These are phyloP conservation scores for Rhinolophus sinicus DNA, from an alignment of 2,113 vertebrate genomes.

Conservation along the genomic window DNA sequence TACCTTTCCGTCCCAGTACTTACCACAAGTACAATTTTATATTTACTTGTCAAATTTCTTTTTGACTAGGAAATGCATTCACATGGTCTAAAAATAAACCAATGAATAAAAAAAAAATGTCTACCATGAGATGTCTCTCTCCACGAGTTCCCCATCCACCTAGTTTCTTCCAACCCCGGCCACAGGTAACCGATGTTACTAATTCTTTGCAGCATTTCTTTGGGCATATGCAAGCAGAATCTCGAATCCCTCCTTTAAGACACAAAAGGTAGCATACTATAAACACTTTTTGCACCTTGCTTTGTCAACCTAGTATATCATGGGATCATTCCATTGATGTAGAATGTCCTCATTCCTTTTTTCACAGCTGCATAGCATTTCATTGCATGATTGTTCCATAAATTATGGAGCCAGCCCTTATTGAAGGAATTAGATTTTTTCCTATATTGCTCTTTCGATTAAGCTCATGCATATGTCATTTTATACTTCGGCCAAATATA, in stretches of 20 bases:
- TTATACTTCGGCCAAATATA: neutral
- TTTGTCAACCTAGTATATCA: neutral
- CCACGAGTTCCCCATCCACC: neutral
- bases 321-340: neutral
- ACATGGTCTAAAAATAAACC: neutral
- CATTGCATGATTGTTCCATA: neutral
- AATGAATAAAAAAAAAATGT: neutral
- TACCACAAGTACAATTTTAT: neutral
- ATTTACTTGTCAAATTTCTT: neutral
- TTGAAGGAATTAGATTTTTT: neutral
- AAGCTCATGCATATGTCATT: neutral
- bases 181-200: neutral
- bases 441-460: neutral
- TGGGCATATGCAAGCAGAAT: neutral
- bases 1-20: neutral
- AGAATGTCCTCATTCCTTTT: neutral
- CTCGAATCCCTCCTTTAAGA: neutral
- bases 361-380: neutral
- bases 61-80: slow-evolving; percentile 14
- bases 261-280: neutral
- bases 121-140: neutral
- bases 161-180: neutral
- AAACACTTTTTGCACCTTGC: neutral
- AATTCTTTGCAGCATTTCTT: neutral
- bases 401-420: neutral